Percentiles rank a stretch among this genome's conserved stretches.
phyloP scores from a whole-genome alignment of 35 echinoderm and acorn worm species.

The Stichopus chloronotus region DNA sequence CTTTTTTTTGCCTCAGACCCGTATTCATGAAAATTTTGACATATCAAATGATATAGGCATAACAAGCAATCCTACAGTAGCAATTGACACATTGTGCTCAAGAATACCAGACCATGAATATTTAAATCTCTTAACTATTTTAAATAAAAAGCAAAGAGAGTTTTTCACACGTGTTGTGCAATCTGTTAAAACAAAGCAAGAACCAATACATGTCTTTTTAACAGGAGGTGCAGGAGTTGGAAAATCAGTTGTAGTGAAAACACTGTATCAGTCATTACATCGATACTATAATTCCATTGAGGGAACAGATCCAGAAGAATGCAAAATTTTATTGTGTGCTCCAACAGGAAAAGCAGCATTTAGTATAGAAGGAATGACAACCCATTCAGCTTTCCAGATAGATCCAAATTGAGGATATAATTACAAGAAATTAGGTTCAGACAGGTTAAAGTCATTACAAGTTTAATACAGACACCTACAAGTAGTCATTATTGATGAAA shows the following conservation, averaged over 20 bases:
- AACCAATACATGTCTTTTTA: constrained; percentile 36
- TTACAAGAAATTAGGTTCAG: too few species aligned
- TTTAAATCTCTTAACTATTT: neutral
- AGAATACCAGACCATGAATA: constrained; percentile 33
- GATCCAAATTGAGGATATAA: too few species aligned
- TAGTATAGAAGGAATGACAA: constrained; percentile 52
- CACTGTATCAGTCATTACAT: constrained; percentile 47
- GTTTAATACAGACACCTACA: too few species aligned
- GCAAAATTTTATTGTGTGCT: constrained; percentile 44
- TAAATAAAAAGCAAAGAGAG: constrained; percentile 20
- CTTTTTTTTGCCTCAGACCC: neutral
- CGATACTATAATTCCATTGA: constrained; percentile 6
- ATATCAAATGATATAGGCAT: constrained; percentile 15
- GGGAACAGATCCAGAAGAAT: constrained; percentile 58
- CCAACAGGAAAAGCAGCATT: constrained; percentile 61
- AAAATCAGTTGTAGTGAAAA: constrained; percentile 27
- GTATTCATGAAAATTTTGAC: constrained; percentile 1
- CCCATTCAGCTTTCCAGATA: too few species aligned
- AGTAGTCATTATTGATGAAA: too few species aligned
- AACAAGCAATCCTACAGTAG: neutral
- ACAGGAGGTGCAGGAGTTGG: constrained; percentile 55
- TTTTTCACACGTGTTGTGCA: constrained; percentile 47
- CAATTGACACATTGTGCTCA: neutral
- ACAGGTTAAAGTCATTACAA: too few species aligned
- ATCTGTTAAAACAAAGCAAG: neutral